These are phyloP conservation scores for Sebastes trivittatus DNA, from an alignment of 2,797 vertebrate species.

Conservation along the genomic window DNA sequence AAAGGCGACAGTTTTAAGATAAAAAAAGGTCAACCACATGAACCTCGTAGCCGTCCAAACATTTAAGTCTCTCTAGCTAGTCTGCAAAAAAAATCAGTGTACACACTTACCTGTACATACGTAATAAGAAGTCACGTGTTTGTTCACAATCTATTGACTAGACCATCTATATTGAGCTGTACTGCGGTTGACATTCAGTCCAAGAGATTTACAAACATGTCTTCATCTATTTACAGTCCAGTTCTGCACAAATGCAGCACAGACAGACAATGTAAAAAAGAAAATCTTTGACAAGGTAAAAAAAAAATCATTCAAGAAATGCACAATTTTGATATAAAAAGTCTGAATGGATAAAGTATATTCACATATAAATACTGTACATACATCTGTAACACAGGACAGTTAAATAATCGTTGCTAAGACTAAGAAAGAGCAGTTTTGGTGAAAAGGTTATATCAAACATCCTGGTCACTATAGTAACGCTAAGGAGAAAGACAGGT, in stretches of 20 bases:
- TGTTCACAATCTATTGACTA: not conserved
- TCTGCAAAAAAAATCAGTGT: constrained; percentile 1
- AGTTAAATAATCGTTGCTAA: constrained; percentile 53
- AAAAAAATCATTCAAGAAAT: constrained; percentile 47
- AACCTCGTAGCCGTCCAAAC: not conserved
- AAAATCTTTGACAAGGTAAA: not conserved
- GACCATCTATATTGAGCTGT: constrained; percentile 1
- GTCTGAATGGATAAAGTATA: constrained; percentile 60
- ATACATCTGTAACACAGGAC: constrained; percentile 67
- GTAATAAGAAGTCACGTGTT: not conserved
- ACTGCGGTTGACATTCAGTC: constrained; percentile 20
- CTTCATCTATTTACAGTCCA: constrained; percentile 57
- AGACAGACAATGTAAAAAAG: constrained; percentile 25
- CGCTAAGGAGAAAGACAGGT: constrained; percentile 22
- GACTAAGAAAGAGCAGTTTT: constrained; percentile 36
- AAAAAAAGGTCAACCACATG: not conserved
- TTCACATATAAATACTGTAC: constrained; percentile 82
- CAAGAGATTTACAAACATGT: constrained; percentile 35
- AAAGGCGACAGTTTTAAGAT: not conserved
- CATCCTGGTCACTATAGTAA: constrained; percentile 33
- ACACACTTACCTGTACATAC: constrained; percentile 26
- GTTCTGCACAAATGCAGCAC: constrained; percentile 46
- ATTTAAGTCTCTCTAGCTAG: not conserved
- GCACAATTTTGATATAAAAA: constrained; percentile 69
- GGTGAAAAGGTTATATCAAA: constrained; percentile 47